phyloP scores from a whole-genome alignment of 2,888 invertebrate genomes.

The Halictus ligatus region DNA sequence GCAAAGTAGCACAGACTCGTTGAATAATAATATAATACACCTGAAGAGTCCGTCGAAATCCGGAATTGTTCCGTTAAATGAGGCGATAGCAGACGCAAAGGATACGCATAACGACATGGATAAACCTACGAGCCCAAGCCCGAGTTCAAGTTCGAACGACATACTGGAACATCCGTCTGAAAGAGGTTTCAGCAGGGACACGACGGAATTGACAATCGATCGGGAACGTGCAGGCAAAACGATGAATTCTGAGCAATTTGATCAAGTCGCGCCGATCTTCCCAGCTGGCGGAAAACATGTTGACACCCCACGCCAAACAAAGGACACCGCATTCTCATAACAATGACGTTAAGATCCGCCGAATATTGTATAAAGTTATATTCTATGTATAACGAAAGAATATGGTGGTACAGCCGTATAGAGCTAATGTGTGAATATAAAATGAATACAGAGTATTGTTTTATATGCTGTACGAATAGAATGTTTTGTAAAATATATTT shows the following conservation, averaged over 20 bases:
- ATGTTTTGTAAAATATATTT: slow-evolving; percentile 84
- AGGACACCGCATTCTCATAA: slow-evolving; percentile 77
- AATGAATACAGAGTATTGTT: slow-evolving; percentile 84
- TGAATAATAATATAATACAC: slow-evolving; percentile 75
- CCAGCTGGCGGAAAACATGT: slow-evolving; percentile 56
- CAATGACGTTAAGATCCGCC: slow-evolving; percentile 77
- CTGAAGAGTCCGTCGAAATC: slow-evolving; percentile 74
- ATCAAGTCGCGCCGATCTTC: slow-evolving; percentile 58
- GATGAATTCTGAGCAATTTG: slow-evolving; percentile 74
- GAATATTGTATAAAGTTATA: slow-evolving; percentile 80
- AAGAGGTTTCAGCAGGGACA: slow-evolving; percentile 75
- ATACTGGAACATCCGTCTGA: slow-evolving; percentile 68
- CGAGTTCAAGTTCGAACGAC: slow-evolving; percentile 55
- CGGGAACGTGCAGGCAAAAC: slow-evolving; percentile 73
- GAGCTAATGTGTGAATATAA: slow-evolving; percentile 84
- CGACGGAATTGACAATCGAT: slow-evolving; percentile 77
- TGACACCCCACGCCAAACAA: slow-evolving; percentile 64
- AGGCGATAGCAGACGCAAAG: slow-evolving; percentile 32
- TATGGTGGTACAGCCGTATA: slow-evolving; percentile 81
- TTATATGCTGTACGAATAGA: slow-evolving; percentile 85
- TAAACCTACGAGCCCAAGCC: slow-evolving; percentile 39
- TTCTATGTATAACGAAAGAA: slow-evolving; percentile 70
- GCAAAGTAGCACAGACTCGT: slow-evolving; percentile 65
- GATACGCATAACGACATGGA: slow-evolving; percentile 9
- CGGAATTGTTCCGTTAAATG: slow-evolving; percentile 60